phyloP scores from a whole-genome alignment of 2,888 invertebrate genomes.

The Clunio marinus region DNA sequence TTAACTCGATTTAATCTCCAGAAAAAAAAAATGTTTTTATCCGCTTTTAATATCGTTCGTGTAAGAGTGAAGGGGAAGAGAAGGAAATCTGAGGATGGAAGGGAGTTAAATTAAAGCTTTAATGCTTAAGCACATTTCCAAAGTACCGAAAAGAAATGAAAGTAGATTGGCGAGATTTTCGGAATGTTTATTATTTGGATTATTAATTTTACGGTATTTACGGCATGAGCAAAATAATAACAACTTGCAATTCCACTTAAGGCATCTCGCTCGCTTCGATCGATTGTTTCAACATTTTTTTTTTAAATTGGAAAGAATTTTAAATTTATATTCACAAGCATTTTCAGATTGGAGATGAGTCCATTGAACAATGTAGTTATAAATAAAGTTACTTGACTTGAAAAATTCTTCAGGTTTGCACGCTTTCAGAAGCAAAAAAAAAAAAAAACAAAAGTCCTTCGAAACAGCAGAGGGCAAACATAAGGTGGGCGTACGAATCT shows the following conservation, averaged over 20 bases:
- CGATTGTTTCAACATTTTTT: not conserved
- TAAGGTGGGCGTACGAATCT: constrained; percentile 9
- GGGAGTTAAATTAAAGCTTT: not conserved
- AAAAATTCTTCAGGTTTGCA: not conserved
- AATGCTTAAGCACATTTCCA: not conserved
- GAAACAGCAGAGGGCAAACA: not conserved
- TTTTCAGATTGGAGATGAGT: not conserved
- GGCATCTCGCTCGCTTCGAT: not conserved
- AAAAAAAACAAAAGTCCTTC: too few relatives aligned
- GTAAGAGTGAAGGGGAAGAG: not conserved
- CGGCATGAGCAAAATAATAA: not conserved
- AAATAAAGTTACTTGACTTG: too few relatives aligned
- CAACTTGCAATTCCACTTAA: not conserved
- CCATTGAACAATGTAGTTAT: not conserved
- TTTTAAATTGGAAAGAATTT: not conserved
- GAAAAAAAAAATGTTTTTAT: too few relatives aligned
- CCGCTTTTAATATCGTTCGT: constrained; percentile 14
- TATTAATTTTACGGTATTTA: not conserved
- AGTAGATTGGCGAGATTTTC: constrained; percentile 11
- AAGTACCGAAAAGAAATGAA: constrained; percentile 3
- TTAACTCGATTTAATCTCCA: constrained; percentile 14
- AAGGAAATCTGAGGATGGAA: too few relatives aligned
- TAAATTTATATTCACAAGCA: not conserved
- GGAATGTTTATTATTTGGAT: not conserved
- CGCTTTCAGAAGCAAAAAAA: not conserved